These are phyloP conservation scores for Dysdera silvatica DNA, from an alignment of 1,140 invertebrate genomes.

Conservation along the genomic window DNA sequence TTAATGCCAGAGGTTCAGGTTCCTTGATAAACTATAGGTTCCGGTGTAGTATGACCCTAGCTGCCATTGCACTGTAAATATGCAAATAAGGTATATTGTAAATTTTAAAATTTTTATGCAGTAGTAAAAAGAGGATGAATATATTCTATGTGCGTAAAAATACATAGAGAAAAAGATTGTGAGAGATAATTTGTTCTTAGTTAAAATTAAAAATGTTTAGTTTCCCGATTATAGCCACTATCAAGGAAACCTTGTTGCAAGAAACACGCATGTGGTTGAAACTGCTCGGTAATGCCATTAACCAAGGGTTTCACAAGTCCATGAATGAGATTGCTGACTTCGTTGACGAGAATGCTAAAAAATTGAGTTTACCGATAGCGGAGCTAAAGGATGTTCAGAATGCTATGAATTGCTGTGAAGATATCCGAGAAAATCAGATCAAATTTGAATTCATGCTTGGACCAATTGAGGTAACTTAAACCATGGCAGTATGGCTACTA, in stretches of 20 bases:
- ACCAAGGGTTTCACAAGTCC: constrained; percentile 3
- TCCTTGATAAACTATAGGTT: too few species aligned
- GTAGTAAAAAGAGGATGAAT: too few species aligned
- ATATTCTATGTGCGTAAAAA: too few species aligned
- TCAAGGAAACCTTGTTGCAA: background rate
- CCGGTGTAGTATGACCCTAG: too few species aligned
- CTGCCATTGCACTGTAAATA: too few species aligned
- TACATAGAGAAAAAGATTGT: too few species aligned
- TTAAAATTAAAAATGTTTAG: background rate
- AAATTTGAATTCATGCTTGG: constrained; percentile 64
- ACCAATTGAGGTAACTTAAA: constrained; percentile 57
- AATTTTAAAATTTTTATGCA: too few species aligned
- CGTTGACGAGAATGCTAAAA: constrained; percentile 12
- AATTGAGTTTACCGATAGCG: background rate
- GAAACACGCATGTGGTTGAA: constrained; percentile 11
- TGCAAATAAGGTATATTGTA: too few species aligned
- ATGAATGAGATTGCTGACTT: constrained; percentile 16
- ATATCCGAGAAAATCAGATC: constrained; percentile 58
- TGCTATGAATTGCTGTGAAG: constrained; percentile 64
- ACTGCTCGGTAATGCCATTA: constrained; percentile 11
- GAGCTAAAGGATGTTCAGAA: constrained; percentile 37
- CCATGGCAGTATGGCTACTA: too few species aligned
- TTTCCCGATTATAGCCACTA: background rate
- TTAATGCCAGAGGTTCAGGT: too few species aligned
- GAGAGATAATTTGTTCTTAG: background rate